A percentile compares a stretch with the other conserved stretches of the same genome.
phyloP scores from a whole-genome alignment of 2,797 vertebrate genomes.

The Chrosomus eos region DNA sequence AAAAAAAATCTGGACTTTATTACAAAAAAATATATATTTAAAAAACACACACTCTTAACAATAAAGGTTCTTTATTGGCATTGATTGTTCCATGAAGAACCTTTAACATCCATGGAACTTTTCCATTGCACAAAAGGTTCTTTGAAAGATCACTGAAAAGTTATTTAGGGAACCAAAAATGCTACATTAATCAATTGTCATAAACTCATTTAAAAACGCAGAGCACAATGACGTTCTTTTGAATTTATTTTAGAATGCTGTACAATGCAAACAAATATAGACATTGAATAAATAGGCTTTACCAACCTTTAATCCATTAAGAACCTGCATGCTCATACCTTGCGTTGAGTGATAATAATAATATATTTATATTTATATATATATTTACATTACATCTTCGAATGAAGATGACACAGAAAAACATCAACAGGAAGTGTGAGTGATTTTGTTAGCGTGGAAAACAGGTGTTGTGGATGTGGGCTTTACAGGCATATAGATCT shows the following conservation, averaged over 20 bases:
- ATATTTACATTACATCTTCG: neutral
- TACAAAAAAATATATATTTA: neutral
- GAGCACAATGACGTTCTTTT: neutral
- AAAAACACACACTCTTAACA: neutral
- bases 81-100: neutral
- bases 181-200: neutral
- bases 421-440: slow-evolving; percentile 55
- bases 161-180: neutral
- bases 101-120: too few relatives aligned
- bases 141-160: neutral
- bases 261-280: neutral
- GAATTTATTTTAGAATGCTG: neutral
- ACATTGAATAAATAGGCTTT: neutral
- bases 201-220: neutral
- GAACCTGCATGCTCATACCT: neutral
- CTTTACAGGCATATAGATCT: slow-evolving; percentile 12
- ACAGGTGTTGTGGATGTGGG: slow-evolving; percentile 67
- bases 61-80: neutral
- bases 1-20: neutral
- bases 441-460: slow-evolving; percentile 63
- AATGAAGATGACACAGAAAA: slow-evolving; percentile 47
- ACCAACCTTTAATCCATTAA: neutral
- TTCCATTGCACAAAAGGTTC: too few relatives aligned
- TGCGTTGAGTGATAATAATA: neutral
- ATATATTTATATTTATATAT: neutral